Base-by-base conservation (phyloP, 2,888 invertebrate species). In the Dolichopus griseipennis region DNA sequence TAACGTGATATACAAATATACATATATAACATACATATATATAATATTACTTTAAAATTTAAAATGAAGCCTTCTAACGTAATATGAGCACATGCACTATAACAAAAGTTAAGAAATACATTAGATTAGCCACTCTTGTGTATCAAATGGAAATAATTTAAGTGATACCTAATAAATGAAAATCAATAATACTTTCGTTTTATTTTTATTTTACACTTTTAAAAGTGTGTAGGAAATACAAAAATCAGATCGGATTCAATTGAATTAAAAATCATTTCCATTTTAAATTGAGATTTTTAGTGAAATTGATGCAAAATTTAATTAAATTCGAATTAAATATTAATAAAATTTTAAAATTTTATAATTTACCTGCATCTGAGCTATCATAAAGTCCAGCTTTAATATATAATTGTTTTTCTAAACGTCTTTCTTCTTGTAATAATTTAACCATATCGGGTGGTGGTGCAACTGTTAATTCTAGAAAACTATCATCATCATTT, bases 401-500 rank as follows among this genome's bases (percentile, higher is more conserved):
- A 75, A 89, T 89, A 77, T 91, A 91, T 67, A 91, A 81, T 71
- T 91, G 86, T 74, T 89, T 88, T 76, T 92, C 91, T 68, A 91
- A 85, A 68, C 91, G 87, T 8, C 90, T 86, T 78, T 93, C 92
- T 75, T 88, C 90, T 76, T 91, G 90, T n/a, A 92, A 82, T 78
- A 92, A 87, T 37, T 88, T 87, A 18, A 88, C 90, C 84, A 92
- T 90, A 77, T 92, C 92, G 8, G 92, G 92, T 21, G 92, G 88
- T 67, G 90, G 90, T 9, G 86, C 86, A 63, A 90, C 81, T 1
- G 85, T 86, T 61, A 90, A 79, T 76, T 90, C 89, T 64, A 86
- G 85, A 76, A 89, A 89, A 66, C 87, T 82, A 73, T 90, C 89
- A 75, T 90, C 88, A 73, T 88, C 87, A 20, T 83, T 84, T 74